A percentile compares a stretch with the other conserved stretches of the same genome.
These are phyloP conservation scores for Atherix ibis DNA, from an alignment of 2,888 invertebrate genomes.

Conservation along the genomic window DNA sequence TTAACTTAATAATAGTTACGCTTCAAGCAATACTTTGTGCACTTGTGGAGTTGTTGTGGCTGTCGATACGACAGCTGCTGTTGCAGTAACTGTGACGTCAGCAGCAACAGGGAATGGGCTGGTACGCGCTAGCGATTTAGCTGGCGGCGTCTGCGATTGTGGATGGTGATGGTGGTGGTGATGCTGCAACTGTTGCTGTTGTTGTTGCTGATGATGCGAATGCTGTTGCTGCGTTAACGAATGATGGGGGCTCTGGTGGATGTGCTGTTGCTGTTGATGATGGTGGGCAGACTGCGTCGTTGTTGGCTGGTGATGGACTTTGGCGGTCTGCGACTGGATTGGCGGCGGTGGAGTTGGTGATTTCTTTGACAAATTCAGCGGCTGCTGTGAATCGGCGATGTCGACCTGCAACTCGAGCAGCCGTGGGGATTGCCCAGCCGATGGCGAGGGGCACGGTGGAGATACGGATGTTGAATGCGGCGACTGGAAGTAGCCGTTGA, in stretches of 20 bases:
- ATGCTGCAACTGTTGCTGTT: too few species aligned
- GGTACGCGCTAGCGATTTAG: constrained; percentile 5
- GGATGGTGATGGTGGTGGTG: constrained; percentile 7
- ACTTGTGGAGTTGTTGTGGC: constrained; percentile 17
- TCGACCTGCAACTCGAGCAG: constrained; percentile 66
- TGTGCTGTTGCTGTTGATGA: background rate
- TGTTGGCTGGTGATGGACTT: too few species aligned
- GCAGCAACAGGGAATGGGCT: constrained; percentile 21
- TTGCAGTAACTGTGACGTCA: constrained; percentile 30
- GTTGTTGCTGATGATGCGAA: too few species aligned
- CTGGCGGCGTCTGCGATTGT: constrained; percentile 1
- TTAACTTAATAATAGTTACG: constrained; percentile 34
- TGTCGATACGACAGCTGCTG: constrained; percentile 14
- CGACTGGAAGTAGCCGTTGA: constrained; percentile 31
- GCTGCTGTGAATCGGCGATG: constrained; percentile 65
- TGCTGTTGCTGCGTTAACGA: too few species aligned
- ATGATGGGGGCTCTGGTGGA: constrained; percentile 8
- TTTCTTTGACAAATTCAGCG: constrained; percentile 78
- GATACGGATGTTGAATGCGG: constrained; percentile 32
- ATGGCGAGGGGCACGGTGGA: constrained; percentile 31
- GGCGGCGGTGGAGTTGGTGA: constrained; percentile 62
- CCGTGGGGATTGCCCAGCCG: constrained; percentile 31
- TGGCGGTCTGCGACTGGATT: constrained; percentile 22
- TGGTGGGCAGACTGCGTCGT: too few species aligned
- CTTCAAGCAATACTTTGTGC: constrained; percentile 46